Percentiles rank a stretch among this genome's conserved stretches.
Evolutionary conservation across 92 coral and sea anemone species (phyloP).

Genomic region (Heteractis magnifica): DNA sequence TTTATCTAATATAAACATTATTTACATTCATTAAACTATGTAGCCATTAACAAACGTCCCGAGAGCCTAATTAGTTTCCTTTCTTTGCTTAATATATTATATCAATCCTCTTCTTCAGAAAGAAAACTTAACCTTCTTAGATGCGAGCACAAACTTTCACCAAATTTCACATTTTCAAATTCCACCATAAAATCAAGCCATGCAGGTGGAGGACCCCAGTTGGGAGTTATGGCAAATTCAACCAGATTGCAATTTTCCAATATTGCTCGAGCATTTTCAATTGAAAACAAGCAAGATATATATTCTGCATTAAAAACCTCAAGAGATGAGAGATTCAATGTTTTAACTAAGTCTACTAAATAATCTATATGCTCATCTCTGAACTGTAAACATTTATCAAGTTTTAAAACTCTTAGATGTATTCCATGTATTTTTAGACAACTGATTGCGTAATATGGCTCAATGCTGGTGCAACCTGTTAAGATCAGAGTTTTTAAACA

Average conservation of each 20-base stretch:
- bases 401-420: conserved; percentile 1
- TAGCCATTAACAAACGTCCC: background rate
- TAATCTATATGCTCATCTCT: conserved; percentile 14
- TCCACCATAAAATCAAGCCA: conserved; percentile 7
- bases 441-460: conserved; percentile 3
- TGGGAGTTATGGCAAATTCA: conserved; percentile 14
- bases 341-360: conserved; percentile 18
- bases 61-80: background rate
- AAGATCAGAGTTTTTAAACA: conserved; percentile 1
- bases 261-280: conserved; percentile 2
- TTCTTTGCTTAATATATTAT: background rate
- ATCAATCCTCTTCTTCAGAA: background rate
- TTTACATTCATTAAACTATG: background rate
- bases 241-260: conserved; percentile 4
- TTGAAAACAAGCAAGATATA: conserved; percentile 12
- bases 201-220: conserved; percentile 16
- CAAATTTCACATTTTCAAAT: background rate
- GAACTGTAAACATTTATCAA: conserved; percentile 7
- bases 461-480: conserved; percentile 8
- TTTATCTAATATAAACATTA: background rate
- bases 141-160: background rate
- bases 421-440: conserved; percentile 1
- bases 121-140: background rate
- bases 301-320: conserved; percentile 8
- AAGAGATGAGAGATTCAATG: conserved; percentile 10